A percentile compares a stretch with the other conserved stretches of the same genome.
Conservation (phyloP, 2,797 vertebrate species). For the Syngnathus rostellatus region DNA sequence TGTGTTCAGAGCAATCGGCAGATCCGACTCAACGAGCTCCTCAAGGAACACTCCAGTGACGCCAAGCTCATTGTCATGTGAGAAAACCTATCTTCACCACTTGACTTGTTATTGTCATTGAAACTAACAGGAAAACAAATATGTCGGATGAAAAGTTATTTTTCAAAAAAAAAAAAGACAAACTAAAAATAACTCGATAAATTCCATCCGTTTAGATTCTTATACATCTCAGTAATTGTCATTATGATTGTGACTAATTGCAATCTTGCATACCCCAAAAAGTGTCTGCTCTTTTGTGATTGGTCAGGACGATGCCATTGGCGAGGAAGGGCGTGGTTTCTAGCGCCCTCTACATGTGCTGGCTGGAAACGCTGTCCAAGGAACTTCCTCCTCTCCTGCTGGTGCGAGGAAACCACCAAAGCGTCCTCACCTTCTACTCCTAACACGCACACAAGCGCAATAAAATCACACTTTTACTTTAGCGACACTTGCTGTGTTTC, state of each 20-base stretch:
- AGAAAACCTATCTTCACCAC: slow-evolving; percentile 40
- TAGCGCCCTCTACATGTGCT: slow-evolving; percentile 93
- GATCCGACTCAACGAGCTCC: slow-evolving; percentile 90
- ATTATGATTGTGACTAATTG: neutral
- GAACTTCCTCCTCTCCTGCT: slow-evolving; percentile 87
- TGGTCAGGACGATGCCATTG: slow-evolving; percentile 86
- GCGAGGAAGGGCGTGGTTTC: slow-evolving; percentile 91
- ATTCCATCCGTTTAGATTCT: too few species aligned
- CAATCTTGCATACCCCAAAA: neutral
- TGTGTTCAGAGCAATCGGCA: slow-evolving; percentile 82
- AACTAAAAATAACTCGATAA: too few species aligned
- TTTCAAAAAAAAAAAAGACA: too few species aligned
- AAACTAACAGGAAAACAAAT: too few species aligned
- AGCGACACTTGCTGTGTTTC: neutral
- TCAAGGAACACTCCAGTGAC: slow-evolving; percentile 86
- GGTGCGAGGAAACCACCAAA: slow-evolving; percentile 95
- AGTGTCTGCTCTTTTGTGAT: neutral
- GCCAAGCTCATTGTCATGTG: slow-evolving; percentile 97
- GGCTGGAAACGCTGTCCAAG: slow-evolving; percentile 87
- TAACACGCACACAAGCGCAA: slow-evolving; percentile 44
- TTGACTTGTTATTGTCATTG: too few species aligned
- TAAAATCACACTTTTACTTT: neutral
- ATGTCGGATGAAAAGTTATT: too few species aligned
- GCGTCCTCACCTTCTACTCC: slow-evolving; percentile 96
- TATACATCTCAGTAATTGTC: neutral